phyloP scores from a whole-genome alignment of 2,113 vertebrate species.

The Campylorhamphus procurvoides region DNA sequence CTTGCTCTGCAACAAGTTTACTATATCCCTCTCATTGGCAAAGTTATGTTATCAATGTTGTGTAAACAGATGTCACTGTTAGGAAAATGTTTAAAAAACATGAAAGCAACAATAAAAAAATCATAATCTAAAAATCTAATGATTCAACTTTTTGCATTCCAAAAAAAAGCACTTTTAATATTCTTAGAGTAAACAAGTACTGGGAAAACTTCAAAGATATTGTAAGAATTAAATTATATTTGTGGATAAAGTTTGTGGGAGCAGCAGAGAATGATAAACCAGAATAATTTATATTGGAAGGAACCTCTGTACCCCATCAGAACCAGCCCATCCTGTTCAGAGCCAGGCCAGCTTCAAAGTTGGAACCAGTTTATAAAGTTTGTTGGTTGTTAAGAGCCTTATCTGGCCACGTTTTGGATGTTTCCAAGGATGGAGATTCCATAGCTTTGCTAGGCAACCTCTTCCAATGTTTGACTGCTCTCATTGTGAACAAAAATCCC shows the following conservation, averaged over 20 bases:
- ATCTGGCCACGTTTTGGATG: not conserved
- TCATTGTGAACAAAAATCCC: not conserved
- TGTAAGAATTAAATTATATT: not conserved
- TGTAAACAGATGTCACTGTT: not conserved
- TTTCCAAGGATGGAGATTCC: conserved; percentile 12
- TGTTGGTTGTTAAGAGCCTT: not conserved
- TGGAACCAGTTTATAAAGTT: not conserved
- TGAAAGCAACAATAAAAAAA: not conserved
- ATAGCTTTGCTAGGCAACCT: conserved; percentile 14
- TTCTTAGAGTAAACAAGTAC: not conserved
- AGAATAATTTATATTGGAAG: not conserved
- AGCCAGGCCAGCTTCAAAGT: not conserved
- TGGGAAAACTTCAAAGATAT: not conserved
- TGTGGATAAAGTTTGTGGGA: not conserved
- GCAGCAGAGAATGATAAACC: not conserved
- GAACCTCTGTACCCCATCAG: not conserved
- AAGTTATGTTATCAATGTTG: not conserved
- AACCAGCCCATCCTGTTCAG: not conserved
- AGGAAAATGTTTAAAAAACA: not conserved
- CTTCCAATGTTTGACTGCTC: not conserved
- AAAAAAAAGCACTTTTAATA: not conserved
- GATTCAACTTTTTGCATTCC: not conserved
- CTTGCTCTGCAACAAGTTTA: not conserved
- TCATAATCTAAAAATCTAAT: not conserved
- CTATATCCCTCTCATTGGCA: not conserved